A percentile compares a stretch with the other conserved stretches of the same genome.
Evolutionary conservation across 2,888 invertebrate species (phyloP).

Genomic region (Rhodophaea formosa): DNA sequence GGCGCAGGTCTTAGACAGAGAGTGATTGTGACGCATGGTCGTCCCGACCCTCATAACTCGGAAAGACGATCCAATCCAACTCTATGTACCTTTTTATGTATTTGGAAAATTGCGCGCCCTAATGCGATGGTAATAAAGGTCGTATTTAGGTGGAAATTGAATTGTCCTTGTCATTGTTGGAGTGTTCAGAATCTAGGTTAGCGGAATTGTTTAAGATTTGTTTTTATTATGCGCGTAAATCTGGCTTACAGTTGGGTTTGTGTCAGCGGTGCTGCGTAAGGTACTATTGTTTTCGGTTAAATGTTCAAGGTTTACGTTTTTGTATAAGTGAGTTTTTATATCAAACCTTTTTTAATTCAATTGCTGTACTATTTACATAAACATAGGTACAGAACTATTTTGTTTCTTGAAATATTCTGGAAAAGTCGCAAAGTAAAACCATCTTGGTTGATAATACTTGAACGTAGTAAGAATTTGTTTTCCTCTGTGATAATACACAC

Average conservation of each 20-base stretch:
- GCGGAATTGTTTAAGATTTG: constrained; percentile 12
- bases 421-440: no score
- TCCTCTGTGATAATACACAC: no score
- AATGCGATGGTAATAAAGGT: constrained; percentile 33
- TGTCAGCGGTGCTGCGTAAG: background rate
- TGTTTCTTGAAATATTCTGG: no score
- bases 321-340: background rate
- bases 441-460: no score
- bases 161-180: constrained; percentile 3
- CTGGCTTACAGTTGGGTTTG: background rate
- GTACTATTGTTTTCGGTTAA: background rate
- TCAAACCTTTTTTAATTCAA: background rate
- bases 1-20: constrained; percentile 51
- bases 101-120: constrained; percentile 39
- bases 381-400: no score
- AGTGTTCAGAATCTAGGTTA: constrained; percentile 14
- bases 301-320: background rate
- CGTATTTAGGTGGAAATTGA: constrained; percentile 20
- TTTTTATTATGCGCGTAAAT: constrained; percentile 11
- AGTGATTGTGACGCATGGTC: constrained; percentile 58
- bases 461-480: no score
- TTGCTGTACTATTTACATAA: no score
- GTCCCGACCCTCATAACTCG: constrained; percentile 49
- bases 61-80: constrained; percentile 43
- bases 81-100: constrained; percentile 41